Evolutionary conservation across 2,797 vertebrate genomes (phyloP).

Genomic region (Tenualosa ilisha): DNA sequence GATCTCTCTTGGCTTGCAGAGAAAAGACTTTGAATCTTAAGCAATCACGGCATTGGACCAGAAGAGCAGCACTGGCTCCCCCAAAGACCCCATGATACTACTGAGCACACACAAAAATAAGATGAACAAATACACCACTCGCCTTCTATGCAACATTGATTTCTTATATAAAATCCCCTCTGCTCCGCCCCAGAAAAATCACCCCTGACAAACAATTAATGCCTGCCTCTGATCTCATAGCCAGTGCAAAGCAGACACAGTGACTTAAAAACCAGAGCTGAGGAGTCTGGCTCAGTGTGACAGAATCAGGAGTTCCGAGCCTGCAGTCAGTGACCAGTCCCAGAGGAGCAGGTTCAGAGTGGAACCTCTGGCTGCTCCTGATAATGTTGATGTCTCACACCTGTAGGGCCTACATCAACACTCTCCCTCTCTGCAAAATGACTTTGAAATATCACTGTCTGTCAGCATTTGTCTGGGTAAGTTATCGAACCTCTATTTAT

Average conservation of each 20-base stretch:
- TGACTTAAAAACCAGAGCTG: background rate
- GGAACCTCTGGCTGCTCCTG: constrained; percentile 40
- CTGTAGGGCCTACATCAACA: constrained; percentile 41
- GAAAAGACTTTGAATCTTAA: constrained; percentile 15
- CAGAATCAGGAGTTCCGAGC: background rate
- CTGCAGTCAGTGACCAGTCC: constrained; percentile 44
- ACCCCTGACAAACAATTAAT: background rate
- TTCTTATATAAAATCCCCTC: background rate
- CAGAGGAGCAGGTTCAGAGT: constrained; percentile 29
- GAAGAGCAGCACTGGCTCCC: background rate
- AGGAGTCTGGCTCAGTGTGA: background rate
- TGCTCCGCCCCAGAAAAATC: background rate
- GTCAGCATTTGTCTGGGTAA: background rate
- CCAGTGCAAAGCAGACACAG: background rate
- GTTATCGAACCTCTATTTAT: background rate
- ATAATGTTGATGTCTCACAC: constrained; percentile 50
- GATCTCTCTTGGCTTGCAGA: background rate
- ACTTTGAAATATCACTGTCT: background rate
- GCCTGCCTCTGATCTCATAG: background rate
- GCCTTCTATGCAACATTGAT: background rate
- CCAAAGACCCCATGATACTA: background rate
- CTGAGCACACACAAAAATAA: background rate
- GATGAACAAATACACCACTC: background rate
- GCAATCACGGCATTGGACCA: background rate
- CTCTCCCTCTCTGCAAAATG: constrained; percentile 45